phyloP scores from a whole-genome alignment of 2,888 invertebrate genomes.

The Neuroscelio doddi region DNA sequence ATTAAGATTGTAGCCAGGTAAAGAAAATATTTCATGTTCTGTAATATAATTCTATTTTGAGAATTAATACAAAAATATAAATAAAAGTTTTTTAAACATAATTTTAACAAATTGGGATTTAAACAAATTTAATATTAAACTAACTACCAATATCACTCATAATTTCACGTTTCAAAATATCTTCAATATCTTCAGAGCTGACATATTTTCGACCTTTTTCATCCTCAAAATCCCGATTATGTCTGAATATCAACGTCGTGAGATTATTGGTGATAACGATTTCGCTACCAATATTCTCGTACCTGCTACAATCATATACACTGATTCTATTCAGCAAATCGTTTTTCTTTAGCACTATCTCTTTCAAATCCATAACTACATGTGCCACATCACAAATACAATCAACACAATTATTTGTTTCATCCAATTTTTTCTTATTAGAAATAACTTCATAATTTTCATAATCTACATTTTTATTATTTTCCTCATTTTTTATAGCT shows the following conservation, averaged over 20 bases:
- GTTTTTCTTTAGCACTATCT: constrained; percentile 40
- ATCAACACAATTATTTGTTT: constrained; percentile 47
- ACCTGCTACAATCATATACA: constrained; percentile 54
- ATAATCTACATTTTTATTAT: constrained; percentile 18
- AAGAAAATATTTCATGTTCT: constrained; percentile 55
- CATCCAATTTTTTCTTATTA: too few relatives aligned
- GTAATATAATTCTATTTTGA: constrained; percentile 18
- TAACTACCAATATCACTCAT: constrained; percentile 43
- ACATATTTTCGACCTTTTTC: constrained; percentile 56
- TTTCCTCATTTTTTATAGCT: neutral
- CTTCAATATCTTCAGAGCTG: constrained; percentile 52
- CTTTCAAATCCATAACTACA: constrained; percentile 47
- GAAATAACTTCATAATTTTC: too few relatives aligned
- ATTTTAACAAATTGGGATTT: constrained; percentile 13
- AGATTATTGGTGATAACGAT: constrained; percentile 51
- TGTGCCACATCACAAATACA: constrained; percentile 57
- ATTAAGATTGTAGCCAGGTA: constrained; percentile 59
- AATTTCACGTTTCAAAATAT: constrained; percentile 43
- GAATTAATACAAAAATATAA: neutral
- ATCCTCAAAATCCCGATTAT: constrained; percentile 51
- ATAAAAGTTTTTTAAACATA: neutral
- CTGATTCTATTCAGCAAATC: constrained; percentile 49
- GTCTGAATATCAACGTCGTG: constrained; percentile 45
- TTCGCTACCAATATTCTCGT: constrained; percentile 53
- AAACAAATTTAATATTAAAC: neutral